Base-by-base conservation (phyloP, 2,888 invertebrate genomes). In the Eulithis prunata region DNA sequence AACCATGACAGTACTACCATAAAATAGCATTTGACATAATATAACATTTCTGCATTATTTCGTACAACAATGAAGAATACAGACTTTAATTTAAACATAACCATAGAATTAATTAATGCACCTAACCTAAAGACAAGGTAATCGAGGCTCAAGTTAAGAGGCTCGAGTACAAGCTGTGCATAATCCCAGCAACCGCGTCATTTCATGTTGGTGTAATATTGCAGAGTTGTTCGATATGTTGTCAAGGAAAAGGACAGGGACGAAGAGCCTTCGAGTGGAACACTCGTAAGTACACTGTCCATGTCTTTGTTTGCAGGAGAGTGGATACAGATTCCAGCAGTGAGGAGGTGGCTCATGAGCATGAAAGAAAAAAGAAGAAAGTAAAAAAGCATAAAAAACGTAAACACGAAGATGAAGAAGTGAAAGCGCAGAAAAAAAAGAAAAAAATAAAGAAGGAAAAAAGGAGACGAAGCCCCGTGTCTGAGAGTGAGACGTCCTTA, bases 331-430 rank as follows among this genome's bases (percentile, higher is more conserved):
- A 70, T 45, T 62, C 61, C 13, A 68, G 61, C 60, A 38, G 78
- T 8, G 82, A 79, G 10, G 55, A 52, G 38, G 60, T 38, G 12
- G 75, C 70, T 47, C 57, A 80, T 52, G 86, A 88, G 21, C 87
- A 88, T n/a, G 88, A 88, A 51, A 92, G 86, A 72, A 94, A 92
- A 72, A 93, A 88, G 72, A 94, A 94, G 76, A 94, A 94, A 71
- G 83, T 81, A 47, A 94, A 94, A 74, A 95, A 94, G 73, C 93
- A 95, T 76, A 96, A 96, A 82, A 97, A 96, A 85, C 95, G 95
- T 75, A 96, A 95, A 80, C 94, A 95, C 75, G 75, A 94, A 28
- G 94, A 94, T 67, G 82, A 87, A n/a, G 93, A 94, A 7, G 21
- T 28, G 0, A 90, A 90, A 69, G 88, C 83, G 53, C 78, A 87